Conservation (phyloP, 2,797 vertebrate species). For the Oreortyx pictus region DNA sequence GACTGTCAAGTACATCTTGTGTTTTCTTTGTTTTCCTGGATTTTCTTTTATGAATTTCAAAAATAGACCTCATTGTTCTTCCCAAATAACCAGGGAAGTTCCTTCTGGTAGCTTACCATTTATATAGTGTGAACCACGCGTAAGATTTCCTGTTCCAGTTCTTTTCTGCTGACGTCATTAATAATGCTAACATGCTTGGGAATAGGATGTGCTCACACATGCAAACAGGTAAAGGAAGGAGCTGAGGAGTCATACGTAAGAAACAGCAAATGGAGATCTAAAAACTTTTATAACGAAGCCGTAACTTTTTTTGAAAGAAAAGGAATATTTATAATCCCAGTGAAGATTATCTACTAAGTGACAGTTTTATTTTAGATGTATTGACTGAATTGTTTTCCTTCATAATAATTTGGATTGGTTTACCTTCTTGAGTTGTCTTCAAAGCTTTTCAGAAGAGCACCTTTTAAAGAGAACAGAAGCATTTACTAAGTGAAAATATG, state of each 20-base stretch:
- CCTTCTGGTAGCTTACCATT: conserved; percentile 32
- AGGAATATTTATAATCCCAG: not conserved
- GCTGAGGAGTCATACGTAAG: not conserved
- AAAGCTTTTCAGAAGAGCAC: conserved; percentile 15
- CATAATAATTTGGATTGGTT: not conserved
- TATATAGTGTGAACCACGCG: conserved; percentile 15
- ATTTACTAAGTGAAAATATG: conserved; percentile 17
- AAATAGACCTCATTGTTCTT: conserved; percentile 59
- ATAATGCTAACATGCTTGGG: not conserved
- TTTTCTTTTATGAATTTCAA: conserved; percentile 54
- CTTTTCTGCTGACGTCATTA: not conserved
- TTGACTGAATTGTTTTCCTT: not conserved
- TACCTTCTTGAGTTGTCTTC: conserved; percentile 1
- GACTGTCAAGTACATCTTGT: conserved; percentile 58
- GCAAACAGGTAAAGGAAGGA: conserved; percentile 9
- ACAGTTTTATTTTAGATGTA: not conserved
- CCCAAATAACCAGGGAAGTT: conserved; percentile 41
- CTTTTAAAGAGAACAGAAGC: conserved; percentile 6
- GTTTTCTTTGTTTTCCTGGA: conserved; percentile 61
- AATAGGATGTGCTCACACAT: conserved; percentile 15
- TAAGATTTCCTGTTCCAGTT: conserved; percentile 45
- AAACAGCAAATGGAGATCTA: not conserved
- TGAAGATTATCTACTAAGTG: not conserved
- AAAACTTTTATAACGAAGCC: not conserved
- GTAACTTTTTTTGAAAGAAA: not conserved